phyloP scores from a whole-genome alignment of 92 coral and sea anemone species.

The Ricordea florida region DNA sequence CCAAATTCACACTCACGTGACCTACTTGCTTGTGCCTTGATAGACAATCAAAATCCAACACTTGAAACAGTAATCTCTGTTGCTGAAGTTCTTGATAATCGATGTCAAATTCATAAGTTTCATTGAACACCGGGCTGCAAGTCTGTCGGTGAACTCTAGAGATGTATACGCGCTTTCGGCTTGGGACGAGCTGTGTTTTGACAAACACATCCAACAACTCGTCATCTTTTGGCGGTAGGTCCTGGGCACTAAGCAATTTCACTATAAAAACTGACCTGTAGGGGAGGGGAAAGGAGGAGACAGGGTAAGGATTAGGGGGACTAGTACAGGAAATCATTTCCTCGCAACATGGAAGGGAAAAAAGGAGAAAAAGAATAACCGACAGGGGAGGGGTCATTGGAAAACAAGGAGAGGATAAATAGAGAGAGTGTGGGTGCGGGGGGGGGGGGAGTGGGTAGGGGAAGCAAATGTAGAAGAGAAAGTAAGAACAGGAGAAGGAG shows the following conservation, averaged over 20 bases:
- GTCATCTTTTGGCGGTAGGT: conserved; percentile 74
- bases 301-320: not conserved
- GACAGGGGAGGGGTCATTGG: not conserved
- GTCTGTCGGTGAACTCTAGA: conserved; percentile 86
- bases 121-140: conserved; percentile 82
- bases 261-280: conserved; percentile 69
- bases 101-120: conserved; percentile 85
- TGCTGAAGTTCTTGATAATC: conserved; percentile 78
- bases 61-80: conserved; percentile 79
- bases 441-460: not conserved
- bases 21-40: conserved; percentile 82
- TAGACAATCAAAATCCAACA: conserved; percentile 85
- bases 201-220: conserved; percentile 82
- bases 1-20: conserved; percentile 76
- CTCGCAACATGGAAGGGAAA: not conserved
- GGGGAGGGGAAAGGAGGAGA: not conserved
- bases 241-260: conserved; percentile 70
- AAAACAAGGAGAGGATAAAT: too few relatives aligned
- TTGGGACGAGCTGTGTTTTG: conserved; percentile 85
- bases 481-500: too few relatives aligned
- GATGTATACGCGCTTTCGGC: conserved; percentile 77
- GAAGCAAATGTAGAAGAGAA: not conserved
- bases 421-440: too few relatives aligned
- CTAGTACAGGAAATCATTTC: not conserved
- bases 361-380: not conserved